Evolutionary conservation across 2,113 vertebrate species (phyloP).

Genomic region (Odontesthes bonariensis): DNA sequence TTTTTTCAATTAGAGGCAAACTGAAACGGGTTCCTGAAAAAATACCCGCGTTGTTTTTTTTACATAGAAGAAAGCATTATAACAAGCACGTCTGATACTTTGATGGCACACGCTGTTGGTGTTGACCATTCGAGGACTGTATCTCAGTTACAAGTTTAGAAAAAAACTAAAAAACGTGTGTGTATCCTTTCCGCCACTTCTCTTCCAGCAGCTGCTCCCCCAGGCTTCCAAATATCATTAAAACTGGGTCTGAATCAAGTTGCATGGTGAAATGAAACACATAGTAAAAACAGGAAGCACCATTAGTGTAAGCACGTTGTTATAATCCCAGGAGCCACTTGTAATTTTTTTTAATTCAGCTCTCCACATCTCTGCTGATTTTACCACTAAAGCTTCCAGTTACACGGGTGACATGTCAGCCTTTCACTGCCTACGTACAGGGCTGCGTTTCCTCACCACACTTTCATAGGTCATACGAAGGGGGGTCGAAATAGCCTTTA

Average conservation of each 20-base stretch:
- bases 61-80: conserved; percentile 20
- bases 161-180: conserved; percentile 8
- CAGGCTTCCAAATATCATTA: conserved; percentile 20
- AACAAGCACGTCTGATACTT: conserved; percentile 11
- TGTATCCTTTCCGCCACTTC: not conserved
- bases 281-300: conserved; percentile 8
- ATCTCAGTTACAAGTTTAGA: not conserved
- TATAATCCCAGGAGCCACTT: conserved; percentile 18
- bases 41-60: too few species aligned
- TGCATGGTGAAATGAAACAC: conserved; percentile 21
- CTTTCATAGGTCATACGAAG: conserved; percentile 50
- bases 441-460: conserved; percentile 16
- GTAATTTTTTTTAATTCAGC: conserved; percentile 30
- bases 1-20: conserved; percentile 48
- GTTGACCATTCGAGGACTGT: too few species aligned
- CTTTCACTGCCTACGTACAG: conserved; percentile 21
- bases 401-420: conserved; percentile 17
- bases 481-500: conserved; percentile 46
- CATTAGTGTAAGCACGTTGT: conserved; percentile 6
- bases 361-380: conserved; percentile 34
- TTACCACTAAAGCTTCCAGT: conserved; percentile 20
- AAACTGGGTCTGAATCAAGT: conserved; percentile 16
- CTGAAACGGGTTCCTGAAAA: conserved; percentile 21
- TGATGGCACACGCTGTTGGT: conserved; percentile 19
- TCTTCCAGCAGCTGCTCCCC: not conserved